Conservation (phyloP, 2,113 vertebrate genomes). For the Trachemys scripta region DNA sequence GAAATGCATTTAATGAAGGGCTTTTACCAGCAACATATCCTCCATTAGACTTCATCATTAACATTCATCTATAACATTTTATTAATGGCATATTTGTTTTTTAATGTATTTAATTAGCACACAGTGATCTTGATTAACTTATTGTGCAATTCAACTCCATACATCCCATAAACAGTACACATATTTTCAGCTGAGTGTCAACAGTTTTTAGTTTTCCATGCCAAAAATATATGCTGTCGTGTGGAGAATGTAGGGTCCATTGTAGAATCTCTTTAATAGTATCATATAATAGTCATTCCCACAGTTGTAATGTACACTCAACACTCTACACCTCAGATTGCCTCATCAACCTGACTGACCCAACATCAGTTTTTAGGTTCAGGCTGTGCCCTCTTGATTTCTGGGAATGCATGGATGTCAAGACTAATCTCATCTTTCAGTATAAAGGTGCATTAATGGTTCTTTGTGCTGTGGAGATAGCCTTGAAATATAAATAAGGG, state of each 20-base stretch:
- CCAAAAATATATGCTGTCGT: neutral
- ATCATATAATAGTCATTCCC: neutral
- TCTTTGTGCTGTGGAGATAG: neutral
- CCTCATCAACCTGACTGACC: neutral
- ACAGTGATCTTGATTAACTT: neutral
- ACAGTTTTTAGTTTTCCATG: neutral
- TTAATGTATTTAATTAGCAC: slow-evolving; percentile 8
- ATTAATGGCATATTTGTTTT: neutral
- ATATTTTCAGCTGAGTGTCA: neutral
- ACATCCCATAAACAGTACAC: neutral
- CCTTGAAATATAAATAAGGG: neutral
- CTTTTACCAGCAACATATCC: neutral
- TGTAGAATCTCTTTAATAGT: neutral
- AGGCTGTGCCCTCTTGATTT: neutral
- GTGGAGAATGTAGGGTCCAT: neutral
- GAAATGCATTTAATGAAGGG: neutral
- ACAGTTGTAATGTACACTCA: neutral
- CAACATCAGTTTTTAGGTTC: neutral
- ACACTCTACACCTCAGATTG: neutral
- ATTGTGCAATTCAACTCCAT: neutral
- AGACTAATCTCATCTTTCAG: neutral
- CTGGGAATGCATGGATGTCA: neutral
- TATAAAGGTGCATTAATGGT: neutral
- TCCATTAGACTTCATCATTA: neutral
- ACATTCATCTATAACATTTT: neutral